These are phyloP conservation scores for Brachionus sp. DNA, from an alignment of 1,140 invertebrate genomes.

Conservation along the genomic window DNA sequence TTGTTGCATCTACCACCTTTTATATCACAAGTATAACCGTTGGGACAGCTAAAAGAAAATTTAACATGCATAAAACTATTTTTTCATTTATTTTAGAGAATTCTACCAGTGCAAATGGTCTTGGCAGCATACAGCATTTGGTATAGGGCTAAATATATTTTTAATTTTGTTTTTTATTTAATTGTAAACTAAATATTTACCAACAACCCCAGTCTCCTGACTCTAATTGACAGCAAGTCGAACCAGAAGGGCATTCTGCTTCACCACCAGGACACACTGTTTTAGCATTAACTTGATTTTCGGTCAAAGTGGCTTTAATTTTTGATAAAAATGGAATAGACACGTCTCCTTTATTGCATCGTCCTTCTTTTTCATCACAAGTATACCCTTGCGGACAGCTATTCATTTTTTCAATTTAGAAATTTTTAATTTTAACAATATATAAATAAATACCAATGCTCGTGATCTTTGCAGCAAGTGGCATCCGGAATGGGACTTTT, in stretches of 20 bases:
- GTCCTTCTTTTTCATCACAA: neutral
- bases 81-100: neutral
- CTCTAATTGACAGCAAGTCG: conserved; percentile 57
- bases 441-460: neutral
- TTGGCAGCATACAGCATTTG: conserved; percentile 50
- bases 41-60: conserved; percentile 50
- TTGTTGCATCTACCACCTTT: conserved; percentile 47
- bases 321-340: neutral
- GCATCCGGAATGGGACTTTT: conserved; percentile 15
- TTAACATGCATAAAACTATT: neutral
- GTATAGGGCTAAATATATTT: neutral
- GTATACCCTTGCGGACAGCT: conserved; percentile 42
- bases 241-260: conserved; percentile 53
- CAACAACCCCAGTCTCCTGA: conserved; percentile 56
- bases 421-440: neutral
- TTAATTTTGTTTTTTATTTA: neutral
- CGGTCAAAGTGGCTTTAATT: neutral
- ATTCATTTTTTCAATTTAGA: neutral
- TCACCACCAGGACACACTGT: conserved; percentile 48
- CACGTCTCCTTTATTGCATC: neutral
- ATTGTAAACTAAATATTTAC: neutral
- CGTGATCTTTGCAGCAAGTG: conserved; percentile 9
- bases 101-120: conserved; percentile 50
- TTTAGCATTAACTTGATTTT: neutral
- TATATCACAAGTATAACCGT: conserved; percentile 51